Base-by-base conservation (phyloP, 1,140 invertebrate genomes). In the Anastatus disparis region DNA sequence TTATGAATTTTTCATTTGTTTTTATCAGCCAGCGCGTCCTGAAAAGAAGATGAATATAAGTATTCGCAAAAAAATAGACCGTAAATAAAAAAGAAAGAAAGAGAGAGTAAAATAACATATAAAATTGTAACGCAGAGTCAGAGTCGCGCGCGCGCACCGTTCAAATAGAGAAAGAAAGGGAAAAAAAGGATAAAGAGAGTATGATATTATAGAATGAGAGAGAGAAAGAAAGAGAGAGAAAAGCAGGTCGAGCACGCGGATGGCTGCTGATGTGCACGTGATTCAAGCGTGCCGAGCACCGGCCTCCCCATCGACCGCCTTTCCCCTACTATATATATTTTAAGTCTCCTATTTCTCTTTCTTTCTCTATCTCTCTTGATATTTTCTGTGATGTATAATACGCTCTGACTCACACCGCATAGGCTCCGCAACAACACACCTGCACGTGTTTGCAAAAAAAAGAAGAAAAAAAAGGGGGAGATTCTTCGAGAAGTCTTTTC, bases 211-310 rank as follows among this genome's bases (percentile, higher is more conserved):
- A 38, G 15, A n/a, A 8, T 3, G 44, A 48, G 59, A 24, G 44
- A 44, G 35, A 22, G 59, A 35, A 24, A 7, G 26, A 10, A 20
- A 15, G 38, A 27, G 58, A 40, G 26, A 26, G 44, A 50, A 10
- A 55, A 24, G 31, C 1, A 0, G 53, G 52, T 72, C 70, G 74
- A 79, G 46, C 78, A 79, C 78, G 78, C 74, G 76, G 74, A 72
- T 68, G 74, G 70, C 76, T 74, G 74, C 76, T 79, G 78, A 76
- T 75, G 75, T 77, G 74, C 77, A 79, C 77, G 77, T 79, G 77
- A 79, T 79, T 74, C 59, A 55, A 27, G 70, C 76, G 76, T 79
- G 77, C 69, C n/a, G 31, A 12, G 35, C 20, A 10, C 46, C n/a
- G n/a, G n/a, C 62, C 63, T 44, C 71, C 55, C 68, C 77, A 79